These are phyloP conservation scores for Carassius auratus DNA, from an alignment of 2,113 vertebrate species.

Conservation along the genomic window DNA sequence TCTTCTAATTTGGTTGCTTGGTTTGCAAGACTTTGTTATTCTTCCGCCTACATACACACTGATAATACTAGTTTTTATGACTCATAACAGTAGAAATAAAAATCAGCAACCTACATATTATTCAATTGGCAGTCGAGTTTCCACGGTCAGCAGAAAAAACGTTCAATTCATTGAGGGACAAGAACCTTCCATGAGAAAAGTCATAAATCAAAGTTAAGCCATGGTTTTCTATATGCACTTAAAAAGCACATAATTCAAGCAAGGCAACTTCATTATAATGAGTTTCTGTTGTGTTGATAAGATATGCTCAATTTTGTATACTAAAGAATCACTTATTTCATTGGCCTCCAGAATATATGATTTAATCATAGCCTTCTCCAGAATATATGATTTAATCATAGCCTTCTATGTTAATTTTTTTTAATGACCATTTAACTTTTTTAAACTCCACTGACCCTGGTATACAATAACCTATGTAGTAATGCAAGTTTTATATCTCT, in stretches of 20 bases:
- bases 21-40: background rate
- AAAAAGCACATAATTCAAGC: background rate
- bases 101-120: background rate
- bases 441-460: too few relatives aligned
- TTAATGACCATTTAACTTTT: too few relatives aligned
- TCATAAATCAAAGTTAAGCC: background rate
- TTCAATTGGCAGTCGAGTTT: background rate
- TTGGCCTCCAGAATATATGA: too few relatives aligned
- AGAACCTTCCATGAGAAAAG: constrained; percentile 3
- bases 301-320: background rate
- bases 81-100: background rate
- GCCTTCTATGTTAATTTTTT: too few relatives aligned
- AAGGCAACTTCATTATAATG: background rate
- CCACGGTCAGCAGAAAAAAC: background rate
- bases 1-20: constrained; percentile 2
- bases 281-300: background rate
- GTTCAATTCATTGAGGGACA: background rate
- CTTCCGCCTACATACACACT: constrained; percentile 5
- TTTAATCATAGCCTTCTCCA: too few relatives aligned
- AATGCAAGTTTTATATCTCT: background rate
- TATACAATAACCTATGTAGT: too few relatives aligned
- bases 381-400: too few relatives aligned
- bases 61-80: constrained; percentile 3
- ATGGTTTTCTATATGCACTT: background rate
- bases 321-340: too few relatives aligned